Conservation (phyloP, 2,113 vertebrate genomes). For the Perca fluviatilis region DNA sequence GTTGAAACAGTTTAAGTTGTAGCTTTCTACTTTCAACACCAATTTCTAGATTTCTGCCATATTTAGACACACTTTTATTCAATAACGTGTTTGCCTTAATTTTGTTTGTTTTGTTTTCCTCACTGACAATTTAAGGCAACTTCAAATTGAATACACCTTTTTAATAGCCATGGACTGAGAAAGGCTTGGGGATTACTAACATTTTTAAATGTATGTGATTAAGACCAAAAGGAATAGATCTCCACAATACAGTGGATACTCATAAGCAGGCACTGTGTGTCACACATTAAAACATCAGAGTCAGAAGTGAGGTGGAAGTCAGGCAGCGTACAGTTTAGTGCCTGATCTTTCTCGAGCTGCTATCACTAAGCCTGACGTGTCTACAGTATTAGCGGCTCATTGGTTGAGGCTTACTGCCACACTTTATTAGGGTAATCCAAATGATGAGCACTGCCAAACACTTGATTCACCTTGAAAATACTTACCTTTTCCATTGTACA, state of each 20-base stretch:
- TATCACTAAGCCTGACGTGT: conserved; percentile 55
- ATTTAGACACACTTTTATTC: conserved; percentile 1
- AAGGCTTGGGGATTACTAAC: neutral
- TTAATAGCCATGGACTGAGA: neutral
- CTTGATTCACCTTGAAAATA: neutral
- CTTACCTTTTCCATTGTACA: neutral
- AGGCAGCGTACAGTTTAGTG: neutral
- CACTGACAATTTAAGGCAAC: neutral
- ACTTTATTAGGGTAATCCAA: conserved; percentile 63
- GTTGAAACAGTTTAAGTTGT: neutral
- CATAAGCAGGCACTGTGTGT: neutral
- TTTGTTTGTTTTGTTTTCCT: neutral
- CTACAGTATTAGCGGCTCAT: conserved; percentile 54
- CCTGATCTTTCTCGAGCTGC: conserved; percentile 46
- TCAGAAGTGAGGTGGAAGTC: conserved; percentile 5
- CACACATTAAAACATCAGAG: neutral
- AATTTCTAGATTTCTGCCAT: neutral
- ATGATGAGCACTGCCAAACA: neutral
- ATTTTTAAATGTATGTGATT: neutral
- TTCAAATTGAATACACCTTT: no score
- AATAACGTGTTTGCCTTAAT: no score
- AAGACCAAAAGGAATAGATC: neutral
- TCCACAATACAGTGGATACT: neutral
- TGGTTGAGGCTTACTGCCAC: conserved; percentile 65
- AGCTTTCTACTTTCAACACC: neutral